Percentiles rank a stretch among this genome's conserved stretches.
phyloP scores from a whole-genome alignment of 1,140 invertebrate genomes.

The Calosoma granatense region DNA sequence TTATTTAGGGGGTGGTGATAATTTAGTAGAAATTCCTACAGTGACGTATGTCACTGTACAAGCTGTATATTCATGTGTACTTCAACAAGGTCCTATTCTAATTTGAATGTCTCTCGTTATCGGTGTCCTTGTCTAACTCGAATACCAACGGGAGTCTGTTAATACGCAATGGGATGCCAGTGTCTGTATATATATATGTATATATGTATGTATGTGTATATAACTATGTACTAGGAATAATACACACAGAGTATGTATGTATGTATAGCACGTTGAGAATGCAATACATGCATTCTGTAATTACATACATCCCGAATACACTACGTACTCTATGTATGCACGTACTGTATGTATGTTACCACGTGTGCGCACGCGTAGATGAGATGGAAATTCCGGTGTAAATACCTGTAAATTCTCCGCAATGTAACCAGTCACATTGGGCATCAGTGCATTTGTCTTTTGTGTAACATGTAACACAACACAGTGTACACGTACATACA shows the following conservation, averaged over 20 bases:
- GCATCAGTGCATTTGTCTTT: too few species aligned
- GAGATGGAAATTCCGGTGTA: background rate
- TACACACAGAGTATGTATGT: background rate
- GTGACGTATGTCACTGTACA: background rate
- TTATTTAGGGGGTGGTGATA: too few species aligned
- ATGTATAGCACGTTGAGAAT: conserved; percentile 3
- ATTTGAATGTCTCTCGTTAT: background rate
- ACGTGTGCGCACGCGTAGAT: background rate
- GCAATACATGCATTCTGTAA: background rate
- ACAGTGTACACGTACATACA: too few species aligned
- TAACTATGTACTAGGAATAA: too few species aligned
- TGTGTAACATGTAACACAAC: too few species aligned
- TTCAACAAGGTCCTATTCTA: background rate
- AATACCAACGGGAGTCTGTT: background rate
- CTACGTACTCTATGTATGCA: background rate
- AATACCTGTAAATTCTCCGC: conserved; percentile 1
- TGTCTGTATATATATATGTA: background rate
- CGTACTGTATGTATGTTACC: background rate
- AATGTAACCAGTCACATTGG: too few species aligned
- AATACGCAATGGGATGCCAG: background rate
- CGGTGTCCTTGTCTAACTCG: background rate
- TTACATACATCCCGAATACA: background rate
- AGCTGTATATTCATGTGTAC: background rate
- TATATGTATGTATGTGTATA: conserved; percentile 1
- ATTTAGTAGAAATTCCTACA: too few species aligned